A percentile compares a stretch with the other conserved stretches of the same genome.
Conservation (phyloP, 2,113 vertebrate genomes). For the Phrynosoma blainvillii region DNA sequence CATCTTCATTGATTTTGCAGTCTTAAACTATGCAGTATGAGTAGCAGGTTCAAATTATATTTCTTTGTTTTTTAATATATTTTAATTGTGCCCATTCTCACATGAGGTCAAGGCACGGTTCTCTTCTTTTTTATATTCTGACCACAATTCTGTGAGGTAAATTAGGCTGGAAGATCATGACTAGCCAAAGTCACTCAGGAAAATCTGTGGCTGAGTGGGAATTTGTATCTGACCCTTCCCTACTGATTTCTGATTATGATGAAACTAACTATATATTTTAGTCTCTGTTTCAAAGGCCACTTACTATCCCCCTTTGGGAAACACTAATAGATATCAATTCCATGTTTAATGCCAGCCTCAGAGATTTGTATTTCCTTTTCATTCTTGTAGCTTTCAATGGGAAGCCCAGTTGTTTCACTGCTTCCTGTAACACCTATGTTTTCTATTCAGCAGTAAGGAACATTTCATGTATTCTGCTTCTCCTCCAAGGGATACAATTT, state of each 20-base stretch:
- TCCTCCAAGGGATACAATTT: neutral
- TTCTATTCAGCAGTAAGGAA: neutral
- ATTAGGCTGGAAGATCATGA: neutral
- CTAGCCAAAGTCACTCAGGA: neutral
- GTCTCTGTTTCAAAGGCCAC: neutral
- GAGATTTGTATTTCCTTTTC: neutral
- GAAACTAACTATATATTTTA: neutral
- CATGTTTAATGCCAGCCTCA: neutral
- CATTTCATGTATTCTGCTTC: neutral
- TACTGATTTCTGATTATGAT: neutral
- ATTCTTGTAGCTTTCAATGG: neutral
- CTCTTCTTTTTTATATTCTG: neutral
- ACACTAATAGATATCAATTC: neutral
- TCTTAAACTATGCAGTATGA: neutral
- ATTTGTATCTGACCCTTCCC: no score
- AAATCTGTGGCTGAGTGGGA: no score
- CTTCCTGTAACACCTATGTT: neutral
- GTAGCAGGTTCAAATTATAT: neutral
- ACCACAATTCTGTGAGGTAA: neutral
- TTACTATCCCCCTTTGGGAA: neutral
- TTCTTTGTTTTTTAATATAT: neutral
- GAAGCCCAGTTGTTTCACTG: neutral
- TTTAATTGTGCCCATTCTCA: neutral
- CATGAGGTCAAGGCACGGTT: neutral
- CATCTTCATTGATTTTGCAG: neutral